Base-by-base conservation (phyloP, 1,140 invertebrate species). In the Drosophila lacteicornis region DNA sequence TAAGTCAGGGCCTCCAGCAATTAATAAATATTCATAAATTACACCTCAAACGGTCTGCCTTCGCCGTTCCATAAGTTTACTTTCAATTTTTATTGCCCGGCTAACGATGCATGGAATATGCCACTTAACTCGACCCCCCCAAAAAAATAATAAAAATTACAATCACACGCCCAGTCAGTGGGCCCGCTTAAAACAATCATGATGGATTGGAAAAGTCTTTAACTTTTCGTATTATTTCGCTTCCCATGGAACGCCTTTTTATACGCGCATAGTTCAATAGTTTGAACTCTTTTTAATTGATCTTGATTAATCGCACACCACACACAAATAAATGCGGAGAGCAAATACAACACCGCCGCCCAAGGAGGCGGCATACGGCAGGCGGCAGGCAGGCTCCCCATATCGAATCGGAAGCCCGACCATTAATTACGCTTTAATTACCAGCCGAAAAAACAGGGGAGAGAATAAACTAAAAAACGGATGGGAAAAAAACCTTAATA, bases 211-310 rank as follows among this genome's bases (percentile, higher is more conserved):
- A 57, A 73, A 71, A 60, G 67, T 19, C 69, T 70, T 71, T 73
- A 71, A 43, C 66, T 71, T 59, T 56, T 71, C 30, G 63, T 58
- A 60, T 59, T 50, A 74, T 51, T 74, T 49, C 19, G 71, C 43
- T 76, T 76, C 66, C 62, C 77, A 85, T 75, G 79, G 58, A 82
- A 67, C 75, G 75, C 60, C 84, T 82, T 81, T 67, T 77, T 58
- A 47, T 55, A 55, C 53, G 77, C 71, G 61, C 53, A 74, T 82
- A 75, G 83, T 87, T 87, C 80, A 87, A 87, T 88, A 84, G 73
- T 87, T 79, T 87, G 84, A 87, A 87, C 83, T 87, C 83, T 88
- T 80, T 87, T 87, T 87, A 87, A 87, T 87, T 87, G 84, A 87
- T 84, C 84, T 87, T 87, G 83, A 87, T 87, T 88, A 87, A 87